Evolutionary conservation across 2,113 vertebrate genomes (phyloP).

Genomic region (Zeus faber): DNA sequence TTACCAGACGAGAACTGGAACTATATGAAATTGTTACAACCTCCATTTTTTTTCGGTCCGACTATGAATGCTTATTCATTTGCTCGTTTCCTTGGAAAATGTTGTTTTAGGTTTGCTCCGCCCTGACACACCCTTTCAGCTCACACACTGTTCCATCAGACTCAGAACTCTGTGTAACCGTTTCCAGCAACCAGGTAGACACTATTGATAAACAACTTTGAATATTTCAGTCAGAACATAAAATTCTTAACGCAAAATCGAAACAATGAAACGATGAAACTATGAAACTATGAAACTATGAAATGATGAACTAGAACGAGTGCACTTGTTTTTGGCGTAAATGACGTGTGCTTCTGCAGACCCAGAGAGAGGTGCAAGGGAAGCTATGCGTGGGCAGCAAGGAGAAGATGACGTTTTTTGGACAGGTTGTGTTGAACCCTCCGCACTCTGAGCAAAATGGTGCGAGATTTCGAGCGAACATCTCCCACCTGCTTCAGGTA

Average conservation of each 20-base stretch:
- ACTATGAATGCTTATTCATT: too few relatives aligned
- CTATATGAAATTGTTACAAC: too few relatives aligned
- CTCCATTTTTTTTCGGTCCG: too few relatives aligned
- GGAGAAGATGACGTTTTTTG: conserved; percentile 69
- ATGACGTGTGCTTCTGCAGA: conserved; percentile 59
- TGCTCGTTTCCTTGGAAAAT: conserved; percentile 7
- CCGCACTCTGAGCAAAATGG: conserved; percentile 39
- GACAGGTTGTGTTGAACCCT: conserved; percentile 59
- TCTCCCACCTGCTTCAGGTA: conserved; percentile 79
- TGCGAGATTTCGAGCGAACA: conserved; percentile 64
- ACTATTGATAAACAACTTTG: neutral
- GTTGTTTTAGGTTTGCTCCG: conserved; percentile 75
- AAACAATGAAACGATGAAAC: neutral
- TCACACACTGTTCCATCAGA: conserved; percentile 70
- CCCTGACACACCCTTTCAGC: conserved; percentile 77
- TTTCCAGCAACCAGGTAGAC: conserved; percentile 65
- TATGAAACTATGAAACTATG: neutral
- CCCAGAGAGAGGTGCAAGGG: conserved; percentile 64
- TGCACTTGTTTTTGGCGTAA: too few relatives aligned
- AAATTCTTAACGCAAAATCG: neutral
- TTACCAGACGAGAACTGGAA: neutral
- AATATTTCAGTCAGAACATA: neutral
- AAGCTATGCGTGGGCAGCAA: conserved; percentile 69
- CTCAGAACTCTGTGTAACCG: conserved; percentile 74
- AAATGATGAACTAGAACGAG: neutral